Percentiles rank a stretch among this genome's conserved stretches.
Conservation (phyloP, 2,113 vertebrate genomes). For the Notechis scutatus region DNA sequence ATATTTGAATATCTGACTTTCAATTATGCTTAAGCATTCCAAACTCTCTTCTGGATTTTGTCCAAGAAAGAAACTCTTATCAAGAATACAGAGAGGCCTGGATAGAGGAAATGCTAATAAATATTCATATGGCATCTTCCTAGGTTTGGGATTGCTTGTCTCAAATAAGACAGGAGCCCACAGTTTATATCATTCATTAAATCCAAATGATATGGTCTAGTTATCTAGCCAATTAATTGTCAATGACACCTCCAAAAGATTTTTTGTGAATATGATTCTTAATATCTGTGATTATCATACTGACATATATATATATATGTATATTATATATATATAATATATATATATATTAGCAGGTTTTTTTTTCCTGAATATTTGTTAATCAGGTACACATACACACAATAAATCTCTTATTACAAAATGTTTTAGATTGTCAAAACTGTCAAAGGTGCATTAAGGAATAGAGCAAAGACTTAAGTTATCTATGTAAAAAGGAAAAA, state of each 20-base stretch:
- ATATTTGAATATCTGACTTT: not conserved
- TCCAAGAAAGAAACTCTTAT: not conserved
- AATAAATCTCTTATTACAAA: constrained; percentile 29
- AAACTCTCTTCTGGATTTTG: not conserved
- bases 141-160: not conserved
- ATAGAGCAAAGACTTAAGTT: not conserved
- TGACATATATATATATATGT: constrained; percentile 12
- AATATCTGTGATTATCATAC: not conserved
- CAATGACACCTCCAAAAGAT: constrained; percentile 1
- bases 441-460: not conserved
- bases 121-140: not conserved
- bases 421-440: constrained; percentile 32
- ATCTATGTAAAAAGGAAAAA: not conserved
- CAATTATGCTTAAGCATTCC: not conserved
- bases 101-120: not conserved
- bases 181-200: constrained; percentile 8
- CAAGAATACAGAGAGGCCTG: not conserved
- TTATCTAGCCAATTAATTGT: constrained; percentile 25
- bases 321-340: not conserved
- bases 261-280: constrained; percentile 11
- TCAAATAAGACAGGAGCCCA: not conserved
- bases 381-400: not conserved
- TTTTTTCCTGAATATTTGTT: constrained; percentile 11
- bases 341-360: constrained; percentile 15
- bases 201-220: not conserved